Conservation (phyloP, 2,113 vertebrate genomes). For the Anolis sagrei region DNA sequence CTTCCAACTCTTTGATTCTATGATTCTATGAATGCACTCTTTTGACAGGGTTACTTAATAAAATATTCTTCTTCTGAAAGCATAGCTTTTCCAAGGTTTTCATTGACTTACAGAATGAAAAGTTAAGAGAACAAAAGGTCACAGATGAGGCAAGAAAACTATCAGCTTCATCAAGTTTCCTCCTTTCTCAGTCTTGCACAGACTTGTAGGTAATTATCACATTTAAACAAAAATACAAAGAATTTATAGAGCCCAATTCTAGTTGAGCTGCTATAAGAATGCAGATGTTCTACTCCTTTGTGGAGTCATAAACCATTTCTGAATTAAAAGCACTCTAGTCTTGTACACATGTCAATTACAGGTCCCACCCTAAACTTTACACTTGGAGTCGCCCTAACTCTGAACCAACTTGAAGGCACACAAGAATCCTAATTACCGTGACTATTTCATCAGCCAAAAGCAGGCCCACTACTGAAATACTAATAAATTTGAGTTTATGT, state of each 20-base stretch:
- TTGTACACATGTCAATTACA: neutral
- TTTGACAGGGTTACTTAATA: neutral
- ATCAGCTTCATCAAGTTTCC: neutral
- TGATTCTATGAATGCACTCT: no score
- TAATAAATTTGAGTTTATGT: no score
- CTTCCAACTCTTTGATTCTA: no score
- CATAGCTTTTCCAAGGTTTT: neutral
- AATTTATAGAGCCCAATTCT: neutral
- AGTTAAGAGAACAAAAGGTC: constrained; percentile 17
- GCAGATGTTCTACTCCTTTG: neutral
- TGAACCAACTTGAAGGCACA: no score
- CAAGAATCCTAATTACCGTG: no score
- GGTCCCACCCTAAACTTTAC: no score
- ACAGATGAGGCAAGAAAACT: constrained; percentile 9
- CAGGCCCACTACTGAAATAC: no score
- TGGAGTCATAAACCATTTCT: neutral
- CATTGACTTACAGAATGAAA: constrained; percentile 2
- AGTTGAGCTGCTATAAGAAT: neutral
- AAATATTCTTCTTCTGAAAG: constrained; percentile 19
- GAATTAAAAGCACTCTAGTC: neutral
- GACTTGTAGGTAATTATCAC: neutral
- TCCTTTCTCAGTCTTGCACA: neutral
- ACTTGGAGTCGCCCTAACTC: no score
- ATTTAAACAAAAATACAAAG: neutral
- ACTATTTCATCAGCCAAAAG: no score